Percentiles rank a stretch among this genome's conserved stretches.
Conservation (phyloP, 2,797 vertebrate genomes). For the Menidia menidia region DNA sequence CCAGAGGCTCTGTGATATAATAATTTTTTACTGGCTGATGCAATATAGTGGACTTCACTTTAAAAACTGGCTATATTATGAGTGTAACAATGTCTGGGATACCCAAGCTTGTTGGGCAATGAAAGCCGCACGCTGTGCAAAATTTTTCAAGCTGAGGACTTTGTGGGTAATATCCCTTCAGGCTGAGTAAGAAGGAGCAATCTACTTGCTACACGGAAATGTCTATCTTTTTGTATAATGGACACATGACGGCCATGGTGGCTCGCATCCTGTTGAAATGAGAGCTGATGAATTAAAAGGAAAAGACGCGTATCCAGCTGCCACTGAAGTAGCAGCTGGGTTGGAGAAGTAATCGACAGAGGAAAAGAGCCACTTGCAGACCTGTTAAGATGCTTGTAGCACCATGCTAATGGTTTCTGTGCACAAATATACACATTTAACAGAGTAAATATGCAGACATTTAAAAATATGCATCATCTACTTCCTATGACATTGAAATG, state of each 20-base stretch:
- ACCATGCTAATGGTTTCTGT: too few relatives aligned
- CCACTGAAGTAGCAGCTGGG: too few relatives aligned
- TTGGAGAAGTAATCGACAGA: too few relatives aligned
- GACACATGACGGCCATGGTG: conserved; percentile 21
- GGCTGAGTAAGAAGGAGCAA: conserved; percentile 23
- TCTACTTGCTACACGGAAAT: conserved; percentile 8
- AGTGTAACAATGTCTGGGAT: conserved; percentile 20
- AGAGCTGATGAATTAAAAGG: background rate
- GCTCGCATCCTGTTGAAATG: conserved; percentile 24
- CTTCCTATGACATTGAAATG: too few relatives aligned
- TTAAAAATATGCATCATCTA: too few relatives aligned
- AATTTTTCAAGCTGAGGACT: conserved; percentile 13
- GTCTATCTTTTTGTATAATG: conserved; percentile 14
- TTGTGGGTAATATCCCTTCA: conserved; percentile 13
- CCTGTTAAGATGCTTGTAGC: too few relatives aligned
- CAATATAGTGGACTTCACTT: conserved; percentile 43
- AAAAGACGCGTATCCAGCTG: background rate
- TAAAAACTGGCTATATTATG: conserved; percentile 28
- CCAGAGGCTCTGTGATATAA: conserved; percentile 39
- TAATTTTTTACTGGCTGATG: conserved; percentile 40
- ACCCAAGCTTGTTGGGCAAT: conserved; percentile 26
- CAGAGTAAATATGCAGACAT: too few relatives aligned
- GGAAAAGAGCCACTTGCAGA: too few relatives aligned
- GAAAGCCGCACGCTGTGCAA: conserved; percentile 21
- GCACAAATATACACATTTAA: too few relatives aligned